These are phyloP conservation scores for Halichoerus grypus DNA, from an alignment of 2,113 vertebrate genomes.

Conservation along the genomic window DNA sequence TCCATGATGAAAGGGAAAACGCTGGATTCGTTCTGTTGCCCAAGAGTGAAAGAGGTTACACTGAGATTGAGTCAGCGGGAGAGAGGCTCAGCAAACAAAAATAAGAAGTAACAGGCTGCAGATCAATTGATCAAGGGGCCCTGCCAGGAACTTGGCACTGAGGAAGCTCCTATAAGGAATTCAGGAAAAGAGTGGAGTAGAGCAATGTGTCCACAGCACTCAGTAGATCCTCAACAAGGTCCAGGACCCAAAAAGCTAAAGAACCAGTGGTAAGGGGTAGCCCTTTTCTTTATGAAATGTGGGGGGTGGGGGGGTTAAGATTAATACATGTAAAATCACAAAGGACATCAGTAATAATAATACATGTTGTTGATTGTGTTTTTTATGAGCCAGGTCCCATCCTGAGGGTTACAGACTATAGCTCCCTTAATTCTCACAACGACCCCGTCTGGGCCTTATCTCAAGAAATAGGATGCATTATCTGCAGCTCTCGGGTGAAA, in stretches of 20 bases:
- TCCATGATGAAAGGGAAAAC: constrained; percentile 39
- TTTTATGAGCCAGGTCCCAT: neutral
- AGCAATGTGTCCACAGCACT: neutral
- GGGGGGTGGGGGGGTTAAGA: neutral
- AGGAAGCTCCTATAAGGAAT: neutral
- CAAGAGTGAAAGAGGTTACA: constrained; percentile 1
- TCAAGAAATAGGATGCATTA: neutral
- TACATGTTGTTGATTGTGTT: neutral
- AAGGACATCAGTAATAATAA: neutral
- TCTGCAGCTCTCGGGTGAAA: neutral
- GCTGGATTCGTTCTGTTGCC: neutral
- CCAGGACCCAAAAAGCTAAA: neutral
- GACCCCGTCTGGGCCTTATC: neutral
- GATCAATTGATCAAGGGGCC: constrained; percentile 6
- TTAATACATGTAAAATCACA: neutral
- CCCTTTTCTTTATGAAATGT: neutral
- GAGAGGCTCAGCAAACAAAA: constrained; percentile 40
- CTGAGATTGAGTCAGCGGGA: neutral
- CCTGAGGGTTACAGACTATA: neutral
- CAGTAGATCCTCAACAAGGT: neutral
- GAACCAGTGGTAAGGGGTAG: neutral
- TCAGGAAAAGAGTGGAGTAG: neutral
- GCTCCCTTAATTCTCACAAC: neutral
- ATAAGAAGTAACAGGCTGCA: neutral
- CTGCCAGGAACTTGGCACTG: neutral